Evolutionary conservation across 2,797 vertebrate genomes (phyloP).

Genomic region (Cyclopterus lumpus): DNA sequence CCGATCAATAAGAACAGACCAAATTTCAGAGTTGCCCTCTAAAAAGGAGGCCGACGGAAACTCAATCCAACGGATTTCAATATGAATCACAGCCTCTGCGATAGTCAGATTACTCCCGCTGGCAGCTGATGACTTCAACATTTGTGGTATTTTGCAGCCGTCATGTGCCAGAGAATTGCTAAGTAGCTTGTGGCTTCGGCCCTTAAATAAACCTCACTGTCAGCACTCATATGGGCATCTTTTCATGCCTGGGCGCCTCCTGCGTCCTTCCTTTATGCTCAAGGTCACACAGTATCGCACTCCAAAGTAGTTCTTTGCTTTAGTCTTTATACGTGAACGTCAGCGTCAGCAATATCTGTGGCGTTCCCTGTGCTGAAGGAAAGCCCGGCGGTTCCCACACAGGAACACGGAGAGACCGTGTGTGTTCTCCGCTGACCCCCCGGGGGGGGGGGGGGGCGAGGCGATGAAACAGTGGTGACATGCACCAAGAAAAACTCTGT

Average conservation of each 20-base stretch:
- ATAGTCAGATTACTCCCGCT: not conserved
- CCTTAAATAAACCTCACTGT: conserved; percentile 44
- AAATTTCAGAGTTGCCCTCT: conserved; percentile 30
- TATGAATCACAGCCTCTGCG: not conserved
- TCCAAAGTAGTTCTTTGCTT: conserved; percentile 29
- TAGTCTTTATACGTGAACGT: conserved; percentile 27
- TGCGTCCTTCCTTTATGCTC: conserved; percentile 29
- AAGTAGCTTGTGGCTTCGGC: conserved; percentile 36
- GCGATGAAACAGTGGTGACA: not conserved
- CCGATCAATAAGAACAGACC: conserved; percentile 38
- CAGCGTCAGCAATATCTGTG: conserved; percentile 55
- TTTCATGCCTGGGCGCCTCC: conserved; percentile 5
- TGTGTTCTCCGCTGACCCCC: not conserved
- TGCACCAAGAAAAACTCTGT: not conserved
- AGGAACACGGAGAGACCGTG: not conserved
- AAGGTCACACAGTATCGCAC: conserved; percentile 43
- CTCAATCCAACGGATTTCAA: conserved; percentile 1
- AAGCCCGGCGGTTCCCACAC: conserved; percentile 20
- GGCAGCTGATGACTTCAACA: conserved; percentile 7
- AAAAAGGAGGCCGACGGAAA: conserved; percentile 21
- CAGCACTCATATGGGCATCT: conserved; percentile 50
- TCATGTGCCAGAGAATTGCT: conserved; percentile 31
- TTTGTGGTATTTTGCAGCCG: conserved; percentile 14
- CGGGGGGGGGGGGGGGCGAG: not conserved
- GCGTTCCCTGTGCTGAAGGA: conserved; percentile 42